Percentiles rank a stretch among this genome's conserved stretches.
Evolutionary conservation across 2,797 vertebrate genomes (phyloP).

Genomic region (Selene dorsalis): DNA sequence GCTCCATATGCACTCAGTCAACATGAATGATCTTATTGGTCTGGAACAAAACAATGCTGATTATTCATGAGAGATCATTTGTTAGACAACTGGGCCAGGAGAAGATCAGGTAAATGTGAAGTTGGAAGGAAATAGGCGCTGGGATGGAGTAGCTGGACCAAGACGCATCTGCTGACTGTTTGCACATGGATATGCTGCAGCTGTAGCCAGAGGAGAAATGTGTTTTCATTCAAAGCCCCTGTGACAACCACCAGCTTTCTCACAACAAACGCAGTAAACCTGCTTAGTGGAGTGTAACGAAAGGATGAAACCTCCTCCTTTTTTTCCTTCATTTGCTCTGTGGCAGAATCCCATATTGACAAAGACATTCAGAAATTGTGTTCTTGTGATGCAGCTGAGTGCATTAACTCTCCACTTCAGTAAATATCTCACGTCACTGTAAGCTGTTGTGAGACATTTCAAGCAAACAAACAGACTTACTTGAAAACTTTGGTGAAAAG

Average conservation of each 20-base stretch:
- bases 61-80: conserved; percentile 65
- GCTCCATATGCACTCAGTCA: conserved; percentile 59
- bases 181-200: conserved; percentile 73
- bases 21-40: conserved; percentile 58
- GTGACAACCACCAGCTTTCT: conserved; percentile 69
- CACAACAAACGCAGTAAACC: conserved; percentile 69
- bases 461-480: conserved; percentile 36
- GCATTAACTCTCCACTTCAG: conserved; percentile 39
- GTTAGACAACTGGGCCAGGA: conserved; percentile 40
- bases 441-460: conserved; percentile 30
- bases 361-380: conserved; percentile 49
- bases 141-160: conserved; percentile 61
- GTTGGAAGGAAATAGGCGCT: conserved; percentile 47
- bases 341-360: conserved; percentile 57
- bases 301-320: conserved; percentile 58
- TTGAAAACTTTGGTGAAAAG: conserved; percentile 42
- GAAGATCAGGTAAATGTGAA: conserved; percentile 64
- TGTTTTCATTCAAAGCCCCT: conserved; percentile 73
- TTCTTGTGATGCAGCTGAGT: conserved; percentile 32
- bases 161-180: conserved; percentile 79
- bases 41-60: conserved; percentile 47
- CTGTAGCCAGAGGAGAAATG: conserved; percentile 69
- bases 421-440: conserved; percentile 49
- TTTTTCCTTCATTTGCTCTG: conserved; percentile 51
- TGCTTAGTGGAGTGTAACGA: conserved; percentile 67